Percentiles rank a stretch among this genome's conserved stretches.
These are phyloP conservation scores for Indri indri DNA, from an alignment of 2,113 vertebrate genomes.

Conservation along the genomic window DNA sequence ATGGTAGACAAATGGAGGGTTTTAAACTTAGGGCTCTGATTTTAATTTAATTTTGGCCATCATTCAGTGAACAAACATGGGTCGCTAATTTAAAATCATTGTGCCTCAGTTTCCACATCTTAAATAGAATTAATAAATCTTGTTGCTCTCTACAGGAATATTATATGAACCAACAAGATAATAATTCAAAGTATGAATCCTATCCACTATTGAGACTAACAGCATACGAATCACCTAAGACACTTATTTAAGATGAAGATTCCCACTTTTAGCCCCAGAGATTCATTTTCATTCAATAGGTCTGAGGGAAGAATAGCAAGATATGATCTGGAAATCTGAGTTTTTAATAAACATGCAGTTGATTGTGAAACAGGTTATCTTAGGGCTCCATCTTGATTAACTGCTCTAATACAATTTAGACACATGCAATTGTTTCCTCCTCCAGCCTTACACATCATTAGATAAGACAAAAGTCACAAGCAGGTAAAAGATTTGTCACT, in stretches of 20 bases:
- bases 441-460: neutral
- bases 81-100: conserved; percentile 37
- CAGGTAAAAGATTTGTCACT: neutral
- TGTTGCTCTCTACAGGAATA: neutral
- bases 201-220: neutral
- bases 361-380: conserved; percentile 22
- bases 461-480: conserved; percentile 28
- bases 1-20: neutral
- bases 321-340: neutral
- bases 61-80: conserved; percentile 28
- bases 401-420: conserved; percentile 8
- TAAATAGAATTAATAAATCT: conserved; percentile 35
- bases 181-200: neutral
- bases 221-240: neutral
- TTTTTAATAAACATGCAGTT: conserved; percentile 22
- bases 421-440: neutral
- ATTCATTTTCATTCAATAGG: neutral
- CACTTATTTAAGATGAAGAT: conserved; percentile 21
- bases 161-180: neutral
- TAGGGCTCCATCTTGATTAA: neutral
- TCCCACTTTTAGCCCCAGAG: neutral
- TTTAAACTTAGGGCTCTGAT: neutral
- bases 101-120: neutral
- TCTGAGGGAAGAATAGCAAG: neutral
- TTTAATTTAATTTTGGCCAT: conserved; percentile 33